These are phyloP conservation scores for Paracyprichromis sp. DNA, from an alignment of 2,113 vertebrate genomes.

Conservation along the genomic window DNA sequence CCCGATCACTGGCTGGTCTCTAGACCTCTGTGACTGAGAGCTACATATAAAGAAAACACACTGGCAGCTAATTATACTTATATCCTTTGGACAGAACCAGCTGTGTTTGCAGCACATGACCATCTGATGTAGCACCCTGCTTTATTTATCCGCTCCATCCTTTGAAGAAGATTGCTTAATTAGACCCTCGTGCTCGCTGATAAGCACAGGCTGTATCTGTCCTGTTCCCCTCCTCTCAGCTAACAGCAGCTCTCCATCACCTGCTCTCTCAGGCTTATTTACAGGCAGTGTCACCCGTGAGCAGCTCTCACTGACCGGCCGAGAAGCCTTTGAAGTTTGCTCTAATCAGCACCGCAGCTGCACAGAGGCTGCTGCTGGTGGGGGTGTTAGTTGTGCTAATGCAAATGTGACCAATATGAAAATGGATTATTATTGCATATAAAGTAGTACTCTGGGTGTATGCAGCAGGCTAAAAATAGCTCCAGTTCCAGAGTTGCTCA, in stretches of 20 bases:
- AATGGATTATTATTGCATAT: constrained; percentile 32
- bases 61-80: not conserved
- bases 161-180: not conserved
- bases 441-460: constrained; percentile 11
- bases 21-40: not conserved
- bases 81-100: not conserved
- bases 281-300: not conserved
- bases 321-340: constrained; percentile 54
- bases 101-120: not conserved
- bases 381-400: constrained; percentile 36
- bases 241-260: not conserved
- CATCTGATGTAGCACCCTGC: not conserved
- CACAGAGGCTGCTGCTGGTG: not conserved
- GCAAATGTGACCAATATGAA: constrained; percentile 50
- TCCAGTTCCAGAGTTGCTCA: not conserved
- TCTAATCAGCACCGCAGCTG: constrained; percentile 42
- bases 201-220: not conserved
- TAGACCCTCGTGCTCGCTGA: not conserved
- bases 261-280: not conserved
- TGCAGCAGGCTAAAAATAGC: constrained; percentile 34
- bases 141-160: not conserved
- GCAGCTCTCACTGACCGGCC: constrained; percentile 2
- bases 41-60: not conserved
- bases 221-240: not conserved
- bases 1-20: not conserved